Evolutionary conservation across 2,113 vertebrate genomes (phyloP).

Genomic region (Blennius ocellaris): DNA sequence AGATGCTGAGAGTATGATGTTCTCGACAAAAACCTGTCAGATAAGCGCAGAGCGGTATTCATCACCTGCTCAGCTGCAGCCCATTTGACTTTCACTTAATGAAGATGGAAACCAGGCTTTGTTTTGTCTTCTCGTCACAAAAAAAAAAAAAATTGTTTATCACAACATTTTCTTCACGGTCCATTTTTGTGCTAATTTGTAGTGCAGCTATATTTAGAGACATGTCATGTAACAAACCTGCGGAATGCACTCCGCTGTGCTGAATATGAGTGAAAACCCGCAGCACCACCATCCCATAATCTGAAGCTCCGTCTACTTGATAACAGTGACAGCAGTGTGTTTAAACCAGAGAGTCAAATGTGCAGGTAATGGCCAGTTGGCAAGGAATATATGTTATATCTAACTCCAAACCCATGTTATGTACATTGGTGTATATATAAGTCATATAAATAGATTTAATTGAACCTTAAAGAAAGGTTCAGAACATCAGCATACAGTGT

Average conservation of each 20-base stretch:
- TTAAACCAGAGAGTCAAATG: constrained; percentile 34
- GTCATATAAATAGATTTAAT: no score
- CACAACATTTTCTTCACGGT: background rate
- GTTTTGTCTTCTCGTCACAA: constrained; percentile 14
- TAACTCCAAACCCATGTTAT: background rate
- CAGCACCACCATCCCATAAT: no score
- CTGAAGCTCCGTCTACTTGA: no score
- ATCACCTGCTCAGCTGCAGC: constrained; percentile 44
- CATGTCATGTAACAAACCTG: background rate
- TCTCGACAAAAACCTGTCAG: constrained; percentile 66
- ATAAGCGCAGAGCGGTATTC: constrained; percentile 57
- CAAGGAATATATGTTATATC: constrained; percentile 7
- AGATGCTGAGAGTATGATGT: constrained; percentile 66
- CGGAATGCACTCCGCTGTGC: background rate
- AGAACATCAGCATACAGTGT: no score
- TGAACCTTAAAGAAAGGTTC: no score
- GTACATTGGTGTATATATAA: no score
- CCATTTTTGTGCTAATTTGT: constrained; percentile 1
- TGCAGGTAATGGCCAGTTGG: constrained; percentile 11
- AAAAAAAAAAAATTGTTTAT: background rate
- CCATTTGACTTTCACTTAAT: constrained; percentile 21
- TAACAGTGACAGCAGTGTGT: constrained; percentile 10
- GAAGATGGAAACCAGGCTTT: constrained; percentile 31
- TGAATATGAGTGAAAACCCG: background rate
- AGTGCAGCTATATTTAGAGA: background rate